These are phyloP conservation scores for Nothoprocta perdicaria DNA, from an alignment of 2,113 vertebrate genomes.

Conservation along the genomic window DNA sequence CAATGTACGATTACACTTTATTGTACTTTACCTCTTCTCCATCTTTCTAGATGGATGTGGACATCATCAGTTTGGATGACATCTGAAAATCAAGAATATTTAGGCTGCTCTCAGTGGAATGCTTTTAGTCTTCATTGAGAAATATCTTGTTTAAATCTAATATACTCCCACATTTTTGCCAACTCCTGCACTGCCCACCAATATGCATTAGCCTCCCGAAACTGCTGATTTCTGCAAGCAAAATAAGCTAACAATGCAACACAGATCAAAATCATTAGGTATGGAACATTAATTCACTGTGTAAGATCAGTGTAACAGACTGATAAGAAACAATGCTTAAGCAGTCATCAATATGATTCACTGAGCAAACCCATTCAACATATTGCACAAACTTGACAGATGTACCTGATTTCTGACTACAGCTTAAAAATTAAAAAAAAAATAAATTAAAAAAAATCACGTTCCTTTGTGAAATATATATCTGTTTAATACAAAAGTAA, in stretches of 20 bases:
- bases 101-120: neutral
- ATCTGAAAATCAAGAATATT: neutral
- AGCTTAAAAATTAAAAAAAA: neutral
- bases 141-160: neutral
- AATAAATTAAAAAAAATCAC: neutral
- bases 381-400: neutral
- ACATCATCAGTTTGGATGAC: neutral
- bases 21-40: neutral
- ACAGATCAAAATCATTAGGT: neutral
- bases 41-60: neutral
- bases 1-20: neutral
- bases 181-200: neutral
- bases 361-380: neutral
- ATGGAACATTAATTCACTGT: neutral
- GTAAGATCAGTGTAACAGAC: neutral
- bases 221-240: neutral
- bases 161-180: neutral
- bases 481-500: neutral
- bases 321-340: neutral
- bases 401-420: neutral
- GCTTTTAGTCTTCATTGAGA: neutral
- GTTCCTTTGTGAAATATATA: neutral
- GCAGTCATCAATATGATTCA: neutral
- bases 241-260: neutral
- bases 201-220: neutral